Base-by-base conservation (phyloP, 2,888 invertebrate species). In the Sinhomidia bicolor region DNA sequence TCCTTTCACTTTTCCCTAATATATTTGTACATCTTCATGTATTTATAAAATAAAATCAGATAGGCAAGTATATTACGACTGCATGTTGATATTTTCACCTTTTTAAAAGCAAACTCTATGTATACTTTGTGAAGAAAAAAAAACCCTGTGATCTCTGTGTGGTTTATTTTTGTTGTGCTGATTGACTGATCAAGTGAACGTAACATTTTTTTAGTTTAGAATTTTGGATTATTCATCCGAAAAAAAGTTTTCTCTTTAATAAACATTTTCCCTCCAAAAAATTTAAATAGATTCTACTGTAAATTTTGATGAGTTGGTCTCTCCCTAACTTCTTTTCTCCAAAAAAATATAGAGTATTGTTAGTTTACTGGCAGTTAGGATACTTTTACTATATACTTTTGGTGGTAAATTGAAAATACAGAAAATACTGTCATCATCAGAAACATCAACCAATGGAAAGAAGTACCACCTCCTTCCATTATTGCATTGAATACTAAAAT, bases 181-280 rank as follows among this genome's bases (percentile, higher is more conserved):
- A 17, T 9, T 36, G 68, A 32, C 62, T 32, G 44, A 80, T 23
- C 65, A n/a, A 47, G 32, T 23, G 62, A 14, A 62, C 65, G 51
- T 51, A 81, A 9, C 81, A 62, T 3, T 57, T 17, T 57, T 51
- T n/a, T 51, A 5, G 14, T 32, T n/a, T n/a, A n/a, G 36, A 5
- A 36, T 83, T 71, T 54, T 3, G 54, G 57, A 83, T 71, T 71
- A 71, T 83, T 83, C 54, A 71, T 41, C 83, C 20, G 51, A 26
- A 17, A 57, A n/a, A 71, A 54, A 83, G 71, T 62, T 80, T 54
- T 71, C 20, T 57, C 26, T 17, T 10, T 26, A 23, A 62, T 17
- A 4, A 7, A 32, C 20, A n/a, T 36, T 44, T 20, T 2, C 0
- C 51, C 32, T 47, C 47, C 23, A 7, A n/a, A n/a, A n/a, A n/a